Conservation (phyloP, 1,140 invertebrate species). For the Apis laboriosa region DNA sequence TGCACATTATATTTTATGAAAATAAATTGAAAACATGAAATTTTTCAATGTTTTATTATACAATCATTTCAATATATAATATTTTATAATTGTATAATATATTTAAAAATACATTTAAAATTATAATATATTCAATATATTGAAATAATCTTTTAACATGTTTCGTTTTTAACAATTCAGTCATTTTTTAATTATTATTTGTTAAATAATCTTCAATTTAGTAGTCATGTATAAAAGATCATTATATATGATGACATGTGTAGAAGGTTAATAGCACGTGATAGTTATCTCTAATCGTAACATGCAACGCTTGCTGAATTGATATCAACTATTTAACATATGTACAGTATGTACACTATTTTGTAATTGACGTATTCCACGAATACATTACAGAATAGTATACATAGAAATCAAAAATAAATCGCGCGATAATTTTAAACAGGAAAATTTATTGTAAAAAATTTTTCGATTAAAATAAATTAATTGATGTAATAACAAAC, state of each 20-base stretch:
- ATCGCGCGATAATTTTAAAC: not conserved
- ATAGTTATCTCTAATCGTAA: not conserved
- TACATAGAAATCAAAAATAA: not conserved
- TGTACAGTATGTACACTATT: not conserved
- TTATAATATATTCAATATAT: too few relatives aligned
- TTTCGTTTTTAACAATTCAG: too few relatives aligned
- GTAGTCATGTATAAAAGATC: not conserved
- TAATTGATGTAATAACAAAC: not conserved
- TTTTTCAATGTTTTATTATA: not conserved
- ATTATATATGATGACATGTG: not conserved
- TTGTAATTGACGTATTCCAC: not conserved
- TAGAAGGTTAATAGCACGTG: not conserved
- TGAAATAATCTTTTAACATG: too few relatives aligned
- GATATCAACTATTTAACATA: not conserved
- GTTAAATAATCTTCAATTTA: not conserved
- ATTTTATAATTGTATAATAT: not conserved
- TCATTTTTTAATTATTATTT: not conserved
- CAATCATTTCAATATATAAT: too few relatives aligned
- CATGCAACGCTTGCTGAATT: slow-evolving; percentile 1
- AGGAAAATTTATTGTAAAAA: not conserved
- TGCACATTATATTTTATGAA: not conserved
- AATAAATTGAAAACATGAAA: too few relatives aligned
- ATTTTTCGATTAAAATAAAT: not conserved
- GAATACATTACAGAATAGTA: not conserved
- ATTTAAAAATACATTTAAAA: too few relatives aligned